These are phyloP conservation scores for Gymnogyps californianus DNA, from an alignment of 2,113 vertebrate species.

Conservation along the genomic window DNA sequence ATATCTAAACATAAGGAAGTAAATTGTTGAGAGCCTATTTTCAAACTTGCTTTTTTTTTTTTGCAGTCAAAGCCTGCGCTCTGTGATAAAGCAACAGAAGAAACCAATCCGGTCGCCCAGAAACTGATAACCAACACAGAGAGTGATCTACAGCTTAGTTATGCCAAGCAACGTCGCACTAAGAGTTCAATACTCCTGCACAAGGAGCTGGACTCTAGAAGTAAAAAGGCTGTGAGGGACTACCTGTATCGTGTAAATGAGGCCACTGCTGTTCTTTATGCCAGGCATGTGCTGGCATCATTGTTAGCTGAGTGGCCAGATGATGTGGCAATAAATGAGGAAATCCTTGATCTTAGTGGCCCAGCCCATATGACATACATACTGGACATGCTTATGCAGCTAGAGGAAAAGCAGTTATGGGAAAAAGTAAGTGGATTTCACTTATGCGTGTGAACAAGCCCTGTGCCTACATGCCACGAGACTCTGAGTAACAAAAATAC, in stretches of 20 bases:
- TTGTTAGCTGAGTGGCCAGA: slow-evolving; percentile 90
- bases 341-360: slow-evolving; percentile 89
- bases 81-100: slow-evolving; percentile 88
- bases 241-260: slow-evolving; percentile 94
- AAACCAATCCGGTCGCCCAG: slow-evolving; percentile 88
- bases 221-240: slow-evolving; percentile 87
- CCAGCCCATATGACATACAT: slow-evolving; percentile 97
- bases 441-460: background rate
- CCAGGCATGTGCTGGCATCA: slow-evolving; percentile 89
- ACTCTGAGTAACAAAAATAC: background rate
- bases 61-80: slow-evolving; percentile 85
- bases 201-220: slow-evolving; percentile 91
- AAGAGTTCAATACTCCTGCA: slow-evolving; percentile 92
- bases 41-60: background rate
- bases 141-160: slow-evolving; percentile 92
- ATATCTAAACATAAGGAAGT: background rate
- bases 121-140: slow-evolving; percentile 95
- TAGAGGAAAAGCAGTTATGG: slow-evolving; percentile 92
- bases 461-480: background rate
- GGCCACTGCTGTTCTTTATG: slow-evolving; percentile 91
- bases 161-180: slow-evolving; percentile 91
- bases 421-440: slow-evolving; percentile 83
- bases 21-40: background rate
- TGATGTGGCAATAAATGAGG: slow-evolving; percentile 82
- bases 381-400: slow-evolving; percentile 97